These are phyloP conservation scores for Labia minor DNA, from an alignment of 2,888 invertebrate species.

Conservation along the genomic window DNA sequence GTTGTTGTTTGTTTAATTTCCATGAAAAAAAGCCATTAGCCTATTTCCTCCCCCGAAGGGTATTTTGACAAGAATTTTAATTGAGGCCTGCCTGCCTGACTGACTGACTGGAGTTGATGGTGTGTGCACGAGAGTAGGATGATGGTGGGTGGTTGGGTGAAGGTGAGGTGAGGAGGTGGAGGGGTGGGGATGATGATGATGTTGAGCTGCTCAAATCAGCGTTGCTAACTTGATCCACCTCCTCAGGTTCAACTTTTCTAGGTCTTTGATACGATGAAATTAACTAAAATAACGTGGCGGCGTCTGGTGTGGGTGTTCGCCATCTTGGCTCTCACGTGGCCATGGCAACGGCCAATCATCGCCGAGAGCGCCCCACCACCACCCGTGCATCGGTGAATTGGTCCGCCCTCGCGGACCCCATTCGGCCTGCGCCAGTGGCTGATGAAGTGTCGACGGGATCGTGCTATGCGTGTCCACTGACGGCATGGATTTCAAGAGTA, in stretches of 20 bases:
- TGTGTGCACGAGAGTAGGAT: no score
- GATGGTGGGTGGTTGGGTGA: no score
- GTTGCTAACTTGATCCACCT: neutral
- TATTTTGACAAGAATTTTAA: no score
- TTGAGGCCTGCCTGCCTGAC: no score
- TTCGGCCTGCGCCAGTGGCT: constrained; percentile 17
- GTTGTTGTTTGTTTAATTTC: no score
- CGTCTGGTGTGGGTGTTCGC: constrained; percentile 23
- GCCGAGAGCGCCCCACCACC: constrained; percentile 23
- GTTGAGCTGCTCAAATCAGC: neutral
- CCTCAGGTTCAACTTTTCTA: constrained; percentile 7
- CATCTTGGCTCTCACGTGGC: constrained; percentile 19
- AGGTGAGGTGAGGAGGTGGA: no score
- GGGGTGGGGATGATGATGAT: no score
- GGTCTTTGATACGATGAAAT: constrained; percentile 13
- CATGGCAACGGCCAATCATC: constrained; percentile 17
- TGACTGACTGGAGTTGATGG: no score
- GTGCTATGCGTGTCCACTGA: neutral
- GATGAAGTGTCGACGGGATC: constrained; percentile 16
- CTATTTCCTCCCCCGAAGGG: no score
- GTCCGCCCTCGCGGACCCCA: constrained; percentile 8
- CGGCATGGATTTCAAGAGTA: constrained; percentile 24
- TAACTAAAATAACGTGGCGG: constrained; percentile 1
- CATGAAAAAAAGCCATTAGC: no score
- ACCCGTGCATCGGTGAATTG: constrained; percentile 14